Conservation (phyloP, 2,113 vertebrate species). For the Hemiscyllium ocellatum region DNA sequence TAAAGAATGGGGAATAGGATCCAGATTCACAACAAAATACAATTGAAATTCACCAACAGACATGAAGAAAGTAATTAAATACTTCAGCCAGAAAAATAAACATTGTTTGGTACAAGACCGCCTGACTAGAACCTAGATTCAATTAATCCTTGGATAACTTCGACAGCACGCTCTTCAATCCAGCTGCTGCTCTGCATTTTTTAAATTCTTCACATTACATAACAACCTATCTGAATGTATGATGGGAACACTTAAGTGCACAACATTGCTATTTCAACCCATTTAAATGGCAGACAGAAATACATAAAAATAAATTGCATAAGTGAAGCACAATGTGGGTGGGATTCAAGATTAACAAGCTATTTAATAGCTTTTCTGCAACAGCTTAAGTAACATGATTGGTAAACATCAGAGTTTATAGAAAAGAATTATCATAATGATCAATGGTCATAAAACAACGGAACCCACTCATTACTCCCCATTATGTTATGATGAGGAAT, state of each 20-base stretch:
- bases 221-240: neutral
- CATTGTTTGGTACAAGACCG: neutral
- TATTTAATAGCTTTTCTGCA: neutral
- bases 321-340: neutral
- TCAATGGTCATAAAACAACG: neutral
- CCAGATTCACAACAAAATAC: neutral
- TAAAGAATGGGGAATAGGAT: neutral
- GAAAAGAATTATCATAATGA: neutral
- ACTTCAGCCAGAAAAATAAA: neutral
- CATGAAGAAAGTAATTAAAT: constrained; percentile 11
- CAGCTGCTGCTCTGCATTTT: neutral
- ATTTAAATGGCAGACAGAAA: neutral
- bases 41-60: neutral
- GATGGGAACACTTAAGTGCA: neutral
- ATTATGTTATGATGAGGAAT: neutral
- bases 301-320: neutral
- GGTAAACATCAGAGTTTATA: neutral
- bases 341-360: neutral
- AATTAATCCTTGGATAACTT: neutral
- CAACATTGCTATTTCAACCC: neutral
- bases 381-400: neutral
- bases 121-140: neutral
- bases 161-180: neutral
- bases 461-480: neutral
- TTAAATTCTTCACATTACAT: neutral